Conservation (phyloP, 2,797 vertebrate genomes). For the Euphonia xanthogaster region DNA sequence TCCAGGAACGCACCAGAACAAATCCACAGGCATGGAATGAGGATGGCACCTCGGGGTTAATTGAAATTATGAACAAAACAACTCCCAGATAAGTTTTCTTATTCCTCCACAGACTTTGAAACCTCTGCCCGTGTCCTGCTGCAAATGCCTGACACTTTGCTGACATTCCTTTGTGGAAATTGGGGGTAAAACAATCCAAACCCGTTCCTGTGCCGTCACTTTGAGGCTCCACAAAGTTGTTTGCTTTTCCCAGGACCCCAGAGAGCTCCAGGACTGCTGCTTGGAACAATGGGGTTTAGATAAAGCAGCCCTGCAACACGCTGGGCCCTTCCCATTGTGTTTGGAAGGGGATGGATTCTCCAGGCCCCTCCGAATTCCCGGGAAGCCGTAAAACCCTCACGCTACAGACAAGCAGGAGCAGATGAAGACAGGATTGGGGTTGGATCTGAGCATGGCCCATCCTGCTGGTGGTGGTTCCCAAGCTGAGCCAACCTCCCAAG, state of each 20-base stretch:
- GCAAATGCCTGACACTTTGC: background rate
- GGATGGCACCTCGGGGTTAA: background rate
- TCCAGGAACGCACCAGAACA: background rate
- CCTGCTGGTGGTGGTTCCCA: background rate
- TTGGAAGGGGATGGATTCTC: background rate
- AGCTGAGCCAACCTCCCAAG: slow-evolving; percentile 17
- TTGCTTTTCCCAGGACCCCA: background rate
- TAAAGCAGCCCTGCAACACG: background rate
- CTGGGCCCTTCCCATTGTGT: slow-evolving; percentile 11
- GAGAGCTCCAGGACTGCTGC: background rate
- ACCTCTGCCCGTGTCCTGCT: background rate
- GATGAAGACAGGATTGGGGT: background rate
- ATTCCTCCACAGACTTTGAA: accelerated
- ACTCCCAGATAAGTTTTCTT: background rate
- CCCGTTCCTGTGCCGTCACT: background rate
- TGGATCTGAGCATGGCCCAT: background rate
- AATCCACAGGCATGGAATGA: background rate
- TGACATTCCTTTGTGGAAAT: background rate
- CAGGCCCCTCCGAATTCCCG: background rate
- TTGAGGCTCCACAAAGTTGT: background rate
- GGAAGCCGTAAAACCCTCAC: background rate
- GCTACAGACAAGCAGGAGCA: background rate
- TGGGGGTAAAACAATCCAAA: background rate
- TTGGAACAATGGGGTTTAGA: background rate
- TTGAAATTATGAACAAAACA: background rate